These are phyloP conservation scores for Eciton burchellii DNA, from an alignment of 1,140 invertebrate genomes.

Conservation along the genomic window DNA sequence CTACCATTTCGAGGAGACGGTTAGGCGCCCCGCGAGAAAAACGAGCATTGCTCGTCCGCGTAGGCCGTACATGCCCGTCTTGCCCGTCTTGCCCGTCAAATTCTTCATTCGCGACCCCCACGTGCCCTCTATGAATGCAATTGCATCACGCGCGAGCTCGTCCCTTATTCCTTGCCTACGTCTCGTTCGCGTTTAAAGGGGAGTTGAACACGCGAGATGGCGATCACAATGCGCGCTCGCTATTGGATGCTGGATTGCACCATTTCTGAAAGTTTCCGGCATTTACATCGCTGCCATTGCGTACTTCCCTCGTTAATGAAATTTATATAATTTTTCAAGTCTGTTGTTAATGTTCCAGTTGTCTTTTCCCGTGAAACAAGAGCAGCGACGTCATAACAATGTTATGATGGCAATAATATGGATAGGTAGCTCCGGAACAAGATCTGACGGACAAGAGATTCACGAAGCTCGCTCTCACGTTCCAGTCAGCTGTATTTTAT, in stretches of 20 bases:
- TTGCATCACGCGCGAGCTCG: background rate
- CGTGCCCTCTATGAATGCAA: background rate
- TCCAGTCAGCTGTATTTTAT: too few species aligned
- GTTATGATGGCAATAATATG: background rate
- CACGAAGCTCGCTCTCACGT: too few species aligned
- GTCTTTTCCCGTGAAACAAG: background rate
- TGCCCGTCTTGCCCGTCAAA: too few species aligned
- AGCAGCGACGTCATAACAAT: background rate
- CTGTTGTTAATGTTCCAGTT: background rate
- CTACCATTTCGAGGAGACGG: conserved; percentile 48
- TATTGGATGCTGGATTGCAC: background rate
- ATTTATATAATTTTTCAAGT: too few species aligned
- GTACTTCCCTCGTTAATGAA: too few species aligned
- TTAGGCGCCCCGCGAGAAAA: conserved; percentile 26
- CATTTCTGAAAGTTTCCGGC: background rate
- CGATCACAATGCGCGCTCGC: conserved; percentile 22
- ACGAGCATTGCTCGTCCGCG: conserved; percentile 31
- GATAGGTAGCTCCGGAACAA: too few species aligned
- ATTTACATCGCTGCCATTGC: too few species aligned
- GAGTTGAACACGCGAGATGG: conserved; percentile 28
- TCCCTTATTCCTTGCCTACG: conserved; percentile 62
- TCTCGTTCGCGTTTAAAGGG: background rate
- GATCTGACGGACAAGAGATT: too few species aligned
- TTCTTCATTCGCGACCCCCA: conserved; percentile 59
- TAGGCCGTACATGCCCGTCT: conserved; percentile 15